Conservation (phyloP, 2,797 vertebrate genomes). For the Parambassis ranga region DNA sequence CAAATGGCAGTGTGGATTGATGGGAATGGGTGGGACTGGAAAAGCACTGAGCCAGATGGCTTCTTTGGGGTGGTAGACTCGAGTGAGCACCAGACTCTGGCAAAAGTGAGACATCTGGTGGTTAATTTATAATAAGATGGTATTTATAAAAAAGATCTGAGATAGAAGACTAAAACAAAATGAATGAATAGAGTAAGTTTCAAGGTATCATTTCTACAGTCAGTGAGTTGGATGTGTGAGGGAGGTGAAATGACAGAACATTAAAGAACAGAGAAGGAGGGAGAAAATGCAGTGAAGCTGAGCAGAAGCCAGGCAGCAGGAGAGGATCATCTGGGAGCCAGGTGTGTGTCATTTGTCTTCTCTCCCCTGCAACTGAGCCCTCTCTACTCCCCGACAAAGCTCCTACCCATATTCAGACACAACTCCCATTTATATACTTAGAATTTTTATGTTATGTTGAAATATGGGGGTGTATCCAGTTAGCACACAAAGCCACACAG, state of each 20-base stretch:
- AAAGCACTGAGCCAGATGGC: not conserved
- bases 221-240: not conserved
- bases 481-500: conserved; percentile 10
- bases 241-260: conserved; percentile 16
- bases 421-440: conserved; percentile 6
- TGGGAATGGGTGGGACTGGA: conserved; percentile 1
- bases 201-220: conserved; percentile 14
- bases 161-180: conserved; percentile 15
- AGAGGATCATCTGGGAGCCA: conserved; percentile 52
- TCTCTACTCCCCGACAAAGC: conserved; percentile 14
- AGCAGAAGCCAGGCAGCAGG: conserved; percentile 60
- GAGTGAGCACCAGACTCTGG: conserved; percentile 13
- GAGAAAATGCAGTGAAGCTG: conserved; percentile 43
- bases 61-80: conserved; percentile 6
- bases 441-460: not conserved
- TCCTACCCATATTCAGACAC: conserved; percentile 23
- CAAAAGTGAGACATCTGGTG: conserved; percentile 36
- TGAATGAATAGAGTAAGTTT: conserved; percentile 6
- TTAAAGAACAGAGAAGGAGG: conserved; percentile 25
- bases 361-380: conserved; percentile 37
- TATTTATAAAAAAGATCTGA: conserved; percentile 18
- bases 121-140: conserved; percentile 35
- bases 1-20: not conserved
- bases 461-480: not conserved
- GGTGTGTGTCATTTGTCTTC: conserved; percentile 43